Evolutionary conservation across 2,113 vertebrate species (phyloP), one percentile per base, ranked within the genome.

Genomic region (Ceyx cyanopectus): DNA sequence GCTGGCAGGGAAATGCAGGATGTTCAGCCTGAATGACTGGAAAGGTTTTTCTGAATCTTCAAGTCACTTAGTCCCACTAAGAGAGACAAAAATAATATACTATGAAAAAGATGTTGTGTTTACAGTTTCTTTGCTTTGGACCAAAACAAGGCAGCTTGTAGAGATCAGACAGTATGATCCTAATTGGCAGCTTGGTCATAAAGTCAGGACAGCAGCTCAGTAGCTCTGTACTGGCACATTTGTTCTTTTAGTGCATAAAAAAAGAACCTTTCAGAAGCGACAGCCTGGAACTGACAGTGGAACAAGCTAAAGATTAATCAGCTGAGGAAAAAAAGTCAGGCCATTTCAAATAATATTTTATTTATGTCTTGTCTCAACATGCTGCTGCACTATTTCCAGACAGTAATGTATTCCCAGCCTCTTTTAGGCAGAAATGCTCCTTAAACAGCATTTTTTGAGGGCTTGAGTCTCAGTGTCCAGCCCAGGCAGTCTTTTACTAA

Each of bases 131-230:
- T 86, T n/a, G 53, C 58, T 86, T 56, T 68, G 54, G n/a, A 90
- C 18, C 16, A 84, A 86, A 87, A 53, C 30, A 91, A 90, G 57
- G n/a, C 83, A 89, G 74, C 66, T 37, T 45, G 57, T 7, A 50
- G 54, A 72, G 30, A 76, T 76, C 66, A 89, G 66, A 67, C 66
- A 81, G 24, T 8, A 30, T 1, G 2, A 61, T 26, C 58, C 41
- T 84, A 90, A 94, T 50, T 81, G 86, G 77, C 83, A 95, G 90
- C 58, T 92, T 46, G 88, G 83, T 75, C 88, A 91, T 72, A 50
- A 77, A 84, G 82, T 86, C 73, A 63, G 72, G 77, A 78, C 69
- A 82, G 48, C 85, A 86, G 90, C 81, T 89, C 60, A 0, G 45
- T 41, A 80, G 78, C 58, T 37, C 56, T 24, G 67, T 34, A 76